Evolutionary conservation across 2,113 vertebrate species (phyloP).

Genomic region (Aptenodytes forsteri): DNA sequence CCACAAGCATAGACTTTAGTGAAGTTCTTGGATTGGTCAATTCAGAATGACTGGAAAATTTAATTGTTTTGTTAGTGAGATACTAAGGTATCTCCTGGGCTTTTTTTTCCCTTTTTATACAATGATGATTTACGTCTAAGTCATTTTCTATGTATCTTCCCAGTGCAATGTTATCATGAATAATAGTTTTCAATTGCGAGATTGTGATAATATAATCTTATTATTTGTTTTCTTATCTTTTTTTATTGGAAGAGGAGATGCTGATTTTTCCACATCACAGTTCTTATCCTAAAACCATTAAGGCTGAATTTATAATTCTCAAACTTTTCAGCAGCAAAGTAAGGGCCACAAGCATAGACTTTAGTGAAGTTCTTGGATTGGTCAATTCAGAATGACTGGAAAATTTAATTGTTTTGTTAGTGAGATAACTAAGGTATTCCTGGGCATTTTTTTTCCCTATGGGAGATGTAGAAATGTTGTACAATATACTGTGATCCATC

Average conservation of each 20-base stretch:
- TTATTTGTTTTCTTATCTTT: not conserved
- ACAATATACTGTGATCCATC: not conserved
- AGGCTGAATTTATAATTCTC: not conserved
- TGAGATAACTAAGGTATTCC: not conserved
- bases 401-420: not conserved
- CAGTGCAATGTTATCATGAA: not conserved
- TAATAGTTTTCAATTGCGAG: not conserved
- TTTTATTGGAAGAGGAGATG: not conserved
- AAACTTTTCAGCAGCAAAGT: not conserved
- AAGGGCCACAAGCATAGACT: not conserved
- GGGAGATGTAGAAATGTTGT: not conserved
- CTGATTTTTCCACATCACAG: not conserved
- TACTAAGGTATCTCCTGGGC: not conserved
- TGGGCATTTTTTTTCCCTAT: not conserved
- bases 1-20: not conserved
- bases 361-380: not conserved
- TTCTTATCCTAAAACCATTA: not conserved
- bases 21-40: not conserved
- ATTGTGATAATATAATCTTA: not conserved
- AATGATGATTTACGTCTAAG: not conserved
- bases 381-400: not conserved
- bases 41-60: not conserved
- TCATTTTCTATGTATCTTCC: not conserved
- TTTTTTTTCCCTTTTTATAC: not conserved
- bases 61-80: not conserved